Evolutionary conservation across 2,888 invertebrate genomes (phyloP).

Genomic region (Dioctria rufipes): DNA sequence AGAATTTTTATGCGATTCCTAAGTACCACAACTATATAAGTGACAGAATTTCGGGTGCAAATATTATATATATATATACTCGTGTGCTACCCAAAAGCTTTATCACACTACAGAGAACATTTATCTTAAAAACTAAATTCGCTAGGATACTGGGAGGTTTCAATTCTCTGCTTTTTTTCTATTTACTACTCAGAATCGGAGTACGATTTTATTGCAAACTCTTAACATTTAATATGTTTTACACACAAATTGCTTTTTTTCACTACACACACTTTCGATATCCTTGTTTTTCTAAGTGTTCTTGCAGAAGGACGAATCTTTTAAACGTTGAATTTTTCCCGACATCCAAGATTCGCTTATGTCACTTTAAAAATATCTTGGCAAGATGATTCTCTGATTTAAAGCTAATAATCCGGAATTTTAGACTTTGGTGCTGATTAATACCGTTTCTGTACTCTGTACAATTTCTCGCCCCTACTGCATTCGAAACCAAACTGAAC

Average conservation of each 20-base stretch:
- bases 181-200: too few relatives aligned
- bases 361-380: neutral
- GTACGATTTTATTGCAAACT: too few relatives aligned
- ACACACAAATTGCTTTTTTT: neutral
- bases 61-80: neutral
- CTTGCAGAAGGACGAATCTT: slow-evolving; percentile 15
- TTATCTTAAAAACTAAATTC: slow-evolving; percentile 32
- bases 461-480: slow-evolving; percentile 62
- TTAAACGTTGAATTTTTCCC: neutral
- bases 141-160: neutral
- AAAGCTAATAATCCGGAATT: too few relatives aligned
- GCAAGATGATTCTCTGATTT: too few relatives aligned
- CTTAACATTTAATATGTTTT: too few relatives aligned
- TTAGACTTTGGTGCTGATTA: neutral
- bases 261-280: slow-evolving; percentile 12
- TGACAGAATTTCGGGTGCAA: neutral
- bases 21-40: neutral
- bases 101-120: neutral
- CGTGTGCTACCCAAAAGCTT: slow-evolving; percentile 25
- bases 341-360: neutral
- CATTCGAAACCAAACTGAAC: slow-evolving; percentile 71
- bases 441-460: slow-evolving; percentile 24
- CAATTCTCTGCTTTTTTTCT: neutral
- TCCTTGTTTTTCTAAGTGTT: slow-evolving; percentile 13
- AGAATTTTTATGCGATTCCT: neutral